Base-by-base conservation (phyloP, 1,140 invertebrate genomes). In the Nebria ingens region DNA sequence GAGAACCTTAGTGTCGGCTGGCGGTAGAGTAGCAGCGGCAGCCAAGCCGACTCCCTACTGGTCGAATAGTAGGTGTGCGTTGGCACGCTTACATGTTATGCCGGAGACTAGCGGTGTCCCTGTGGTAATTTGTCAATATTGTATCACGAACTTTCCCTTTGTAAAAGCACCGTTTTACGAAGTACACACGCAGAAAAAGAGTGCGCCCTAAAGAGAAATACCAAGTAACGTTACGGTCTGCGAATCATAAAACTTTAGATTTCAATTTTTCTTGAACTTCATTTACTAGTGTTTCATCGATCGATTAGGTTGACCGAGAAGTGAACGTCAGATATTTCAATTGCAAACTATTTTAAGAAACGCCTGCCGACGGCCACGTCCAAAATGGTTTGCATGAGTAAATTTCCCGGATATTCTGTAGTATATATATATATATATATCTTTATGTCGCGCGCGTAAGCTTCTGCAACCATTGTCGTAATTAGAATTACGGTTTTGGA, bases 401-500 rank as follows among this genome's bases (percentile, higher is more conserved):
- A 45, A 45, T 45, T 45, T 45, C 40, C 40, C 9, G 9, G 40
- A 9, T 34, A 34, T 34, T 34, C n/a, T n/a, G n/a, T n/a, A n/a
- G n/a, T n/a, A n/a, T n/a, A n/a, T n/a, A n/a, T n/a, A n/a, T n/a
- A n/a, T n/a, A n/a, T 17, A 45, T 45, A 45, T 45, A 45, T 45
- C 40, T 45, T 17, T 45, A 12, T 45, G 17, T 17, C 3, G 9
- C 40, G 40, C 9, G 3, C 15, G 9, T 45, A 45, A 45, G 40
- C 40, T 45, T 45, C 3, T 17, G 40, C 9, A 17, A 34, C 17
- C 40, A 17, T 45, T 45, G 40, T 45, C 17, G 40, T 45, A 45
- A 45, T 45, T 45, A 45, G 40, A 45, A 45, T 45, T 45, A 45
- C 17, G 40, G 40, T 45, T 45, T 45, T 45, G 17, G 40, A 45